Percentiles rank a stretch among this genome's conserved stretches.
These are phyloP conservation scores for Riparia riparia DNA, from an alignment of 2,113 vertebrate genomes.

Conservation along the genomic window DNA sequence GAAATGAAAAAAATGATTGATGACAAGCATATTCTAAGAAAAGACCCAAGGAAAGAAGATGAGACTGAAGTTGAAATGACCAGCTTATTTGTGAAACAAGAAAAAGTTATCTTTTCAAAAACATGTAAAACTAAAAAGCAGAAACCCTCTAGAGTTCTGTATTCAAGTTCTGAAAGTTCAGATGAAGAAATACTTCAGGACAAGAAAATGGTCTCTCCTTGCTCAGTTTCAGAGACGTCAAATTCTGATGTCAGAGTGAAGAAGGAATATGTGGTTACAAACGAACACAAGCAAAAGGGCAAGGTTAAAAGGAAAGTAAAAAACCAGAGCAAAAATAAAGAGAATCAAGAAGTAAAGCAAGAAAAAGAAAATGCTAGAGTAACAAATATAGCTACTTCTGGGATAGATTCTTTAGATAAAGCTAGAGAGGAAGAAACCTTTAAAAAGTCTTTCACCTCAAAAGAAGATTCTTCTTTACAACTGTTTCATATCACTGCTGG, in stretches of 20 bases:
- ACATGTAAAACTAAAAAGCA: conserved; percentile 90
- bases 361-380: conserved; percentile 91
- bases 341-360: conserved; percentile 91
- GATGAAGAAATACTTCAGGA: conserved; percentile 86
- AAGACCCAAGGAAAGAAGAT: conserved; percentile 88
- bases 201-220: conserved; percentile 83
- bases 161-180: conserved; percentile 94
- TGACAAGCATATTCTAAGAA: conserved; percentile 89
- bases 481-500: conserved; percentile 91
- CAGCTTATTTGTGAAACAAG: conserved; percentile 85
- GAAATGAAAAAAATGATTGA: conserved; percentile 91
- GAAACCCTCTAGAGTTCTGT: conserved; percentile 85
- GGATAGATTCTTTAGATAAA: conserved; percentile 87
- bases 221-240: conserved; percentile 84
- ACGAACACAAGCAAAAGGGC: conserved; percentile 92
- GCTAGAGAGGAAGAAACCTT: conserved; percentile 91
- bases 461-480: conserved; percentile 95
- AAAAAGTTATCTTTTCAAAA: conserved; percentile 83
- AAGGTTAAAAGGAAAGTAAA: conserved; percentile 96
- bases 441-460: conserved; percentile 94
- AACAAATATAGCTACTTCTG: conserved; percentile 78
- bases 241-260: conserved; percentile 84
- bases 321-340: conserved; percentile 97
- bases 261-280: conserved; percentile 83
- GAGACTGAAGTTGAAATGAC: conserved; percentile 87